Base-by-base conservation (phyloP, 1,140 invertebrate genomes). In the Drosophila saltans region DNA sequence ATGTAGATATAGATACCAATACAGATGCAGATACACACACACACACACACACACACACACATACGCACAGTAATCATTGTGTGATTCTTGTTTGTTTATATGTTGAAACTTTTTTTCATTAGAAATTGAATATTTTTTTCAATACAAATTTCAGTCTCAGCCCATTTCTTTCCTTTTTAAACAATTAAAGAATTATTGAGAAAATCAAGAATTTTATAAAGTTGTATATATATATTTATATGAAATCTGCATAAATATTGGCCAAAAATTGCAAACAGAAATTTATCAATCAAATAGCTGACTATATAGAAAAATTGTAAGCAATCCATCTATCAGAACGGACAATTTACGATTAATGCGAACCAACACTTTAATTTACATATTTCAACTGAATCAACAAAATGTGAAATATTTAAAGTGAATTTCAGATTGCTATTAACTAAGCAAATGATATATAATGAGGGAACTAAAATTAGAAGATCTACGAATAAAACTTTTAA, bases 61-160 rank as follows among this genome's bases (percentile, higher is more conserved):
- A 65, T 40, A 70, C 62, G 43, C 63, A 60, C 16, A 81, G 72
- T 88, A 88, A 86, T 86, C 82, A 88, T 79, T 86, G 76, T 88
- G 61, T 72, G 79, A 79, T 86, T 81, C 72, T 86, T 72, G 68
- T 75, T 75, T 85, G 72, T 82, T 86, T 78, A 82, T 84, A 78
- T 85, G 57, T 43, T 61, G 43, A 59, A 59, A 65, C 81, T 80
- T 77, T 72, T 71, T 76, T 85, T 86, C 83, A 69, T 66, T 69
- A 67, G 75, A 86, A 86, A 76, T 82, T 76, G 21, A 24, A 48
- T 48, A 9, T 48, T 48, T 45, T 48, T 45, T 48, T 48, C 45
- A 48, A 26, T 52, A 52, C 45, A 52, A 52, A 26, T 52, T 52
- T 26, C 8, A 26, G 45, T 11, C 45, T 24, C 16, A 8, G 45